Evolutionary conservation across 2,888 invertebrate genomes (phyloP), one percentile per base, ranked within the genome.

Genomic region (Lasioglossum lativentre): DNA sequence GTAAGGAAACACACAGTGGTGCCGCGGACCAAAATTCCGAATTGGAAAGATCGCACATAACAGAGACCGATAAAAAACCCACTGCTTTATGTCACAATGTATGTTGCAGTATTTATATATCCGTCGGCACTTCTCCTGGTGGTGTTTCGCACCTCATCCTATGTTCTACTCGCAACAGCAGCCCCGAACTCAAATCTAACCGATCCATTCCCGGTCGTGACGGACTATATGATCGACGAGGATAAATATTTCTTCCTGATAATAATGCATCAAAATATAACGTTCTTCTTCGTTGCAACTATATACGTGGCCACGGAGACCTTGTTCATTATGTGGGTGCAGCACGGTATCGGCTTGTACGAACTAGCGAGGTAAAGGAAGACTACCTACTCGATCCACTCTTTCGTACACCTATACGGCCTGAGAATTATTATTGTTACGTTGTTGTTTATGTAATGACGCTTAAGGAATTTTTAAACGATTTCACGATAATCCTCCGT

Each of bases 101-200:
- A 16, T 47, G 45, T 72, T 72, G 16, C 47, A 72, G 72, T 72
- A 16, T 72, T 45, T 23, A 40, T 72, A 12, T 72, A 72, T 16
- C 72, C 72, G 23, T 72, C 72, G 23, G 72, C 30, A 19, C 3
- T 47, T 1, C 1, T 45, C 2, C 8, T 47, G 45, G 3, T 27
- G 19, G 2, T 72, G 19, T 72, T 27, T 30, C 19, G 45, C 4
- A 0, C 30, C 19, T 12, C 47, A 19, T 45, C 72, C 6, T 45
- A 14, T 19, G 2, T 45, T 27, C 2, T 47, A 27, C 5, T n/a
- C 56, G 12, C 12, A 30, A 27, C 72, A 19, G 23, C 56, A 30
- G 2, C 72, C 16, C 16, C 23, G 56, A 56, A 74, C 38, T 38
- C 19, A 14, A 56, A 56, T n/a, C n/a, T n/a, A n/a, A 8, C 4